Percentiles rank a stretch among this genome's conserved stretches.
Conservation (phyloP, 1,140 invertebrate species). For the Tetragnatha versicolor region DNA sequence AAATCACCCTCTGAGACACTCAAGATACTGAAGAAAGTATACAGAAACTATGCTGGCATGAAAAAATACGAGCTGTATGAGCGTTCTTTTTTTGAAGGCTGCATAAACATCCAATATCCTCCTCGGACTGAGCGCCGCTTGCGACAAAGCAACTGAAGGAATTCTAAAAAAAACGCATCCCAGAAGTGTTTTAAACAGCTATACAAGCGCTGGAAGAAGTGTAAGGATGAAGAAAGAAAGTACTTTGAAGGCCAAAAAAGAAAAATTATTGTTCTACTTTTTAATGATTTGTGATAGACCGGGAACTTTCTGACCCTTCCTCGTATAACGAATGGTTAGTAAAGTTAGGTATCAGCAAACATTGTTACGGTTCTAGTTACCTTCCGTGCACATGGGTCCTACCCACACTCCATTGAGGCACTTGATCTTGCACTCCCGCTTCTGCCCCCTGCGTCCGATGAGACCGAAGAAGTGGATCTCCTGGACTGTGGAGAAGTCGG, state of each 20-base stretch:
- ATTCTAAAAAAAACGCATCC: not conserved
- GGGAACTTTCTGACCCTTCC: not conserved
- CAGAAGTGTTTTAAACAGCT: not conserved
- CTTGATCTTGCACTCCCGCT: slow-evolving; percentile 79
- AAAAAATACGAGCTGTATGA: not conserved
- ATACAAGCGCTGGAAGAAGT: not conserved
- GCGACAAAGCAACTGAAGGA: not conserved
- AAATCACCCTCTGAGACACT: not conserved
- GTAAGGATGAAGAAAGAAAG: too few relatives aligned
- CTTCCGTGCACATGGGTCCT: slow-evolving; percentile 73
- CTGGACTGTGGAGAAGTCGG: slow-evolving; percentile 57
- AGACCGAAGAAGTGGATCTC: slow-evolving; percentile 72
- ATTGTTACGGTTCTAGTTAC: too few relatives aligned
- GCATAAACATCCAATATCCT: too few relatives aligned
- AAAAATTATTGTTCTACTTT: too few relatives aligned
- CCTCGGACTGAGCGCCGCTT: not conserved
- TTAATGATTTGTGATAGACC: not conserved
- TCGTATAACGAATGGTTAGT: too few relatives aligned
- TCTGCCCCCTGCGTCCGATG: slow-evolving; percentile 72
- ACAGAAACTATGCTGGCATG: not conserved
- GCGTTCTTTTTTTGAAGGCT: not conserved
- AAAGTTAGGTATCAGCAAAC: too few relatives aligned
- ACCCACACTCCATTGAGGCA: slow-evolving; percentile 82
- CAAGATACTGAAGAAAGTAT: not conserved
- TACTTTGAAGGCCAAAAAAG: too few relatives aligned